A percentile compares a stretch with the other conserved stretches of the same genome.
phyloP scores from a whole-genome alignment of 2,113 vertebrate species.

The Falcunculus frontatus region DNA sequence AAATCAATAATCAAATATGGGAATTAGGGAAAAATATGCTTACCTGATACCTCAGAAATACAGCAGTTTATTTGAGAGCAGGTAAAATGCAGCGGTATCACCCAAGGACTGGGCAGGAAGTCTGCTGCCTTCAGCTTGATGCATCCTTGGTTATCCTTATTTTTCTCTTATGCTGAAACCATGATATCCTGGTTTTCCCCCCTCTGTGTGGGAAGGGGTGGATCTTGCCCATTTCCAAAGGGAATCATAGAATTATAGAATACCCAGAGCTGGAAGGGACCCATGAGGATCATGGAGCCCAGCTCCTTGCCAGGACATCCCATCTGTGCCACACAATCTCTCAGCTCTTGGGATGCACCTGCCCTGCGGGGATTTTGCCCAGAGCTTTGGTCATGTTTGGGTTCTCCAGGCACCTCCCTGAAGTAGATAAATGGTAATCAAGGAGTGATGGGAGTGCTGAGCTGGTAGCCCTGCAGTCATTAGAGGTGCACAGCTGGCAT shows the following conservation, averaged over 20 bases:
- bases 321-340: not conserved
- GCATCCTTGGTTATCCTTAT: not conserved
- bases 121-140: not conserved
- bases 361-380: not conserved
- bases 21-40: not conserved
- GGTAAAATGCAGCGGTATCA: not conserved
- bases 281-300: fast-evolving
- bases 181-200: not conserved
- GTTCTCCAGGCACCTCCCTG: not conserved
- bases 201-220: not conserved
- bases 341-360: fast-evolving
- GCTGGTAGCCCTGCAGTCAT: not conserved
- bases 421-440: not conserved
- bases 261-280: not conserved
- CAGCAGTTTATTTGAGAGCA: not conserved
- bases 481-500: slow-evolving; percentile 21
- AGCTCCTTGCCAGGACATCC: not conserved
- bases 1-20: not conserved
- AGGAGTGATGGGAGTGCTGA: not conserved
- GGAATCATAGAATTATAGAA: not conserved
- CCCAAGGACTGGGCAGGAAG: not conserved
- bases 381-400: not conserved
- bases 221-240: not conserved
- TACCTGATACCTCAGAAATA: not conserved
- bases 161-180: not conserved